Evolutionary conservation across 2,888 invertebrate genomes (phyloP), one percentile per base, ranked within the genome.

Genomic region (Xestia c-nigrum): DNA sequence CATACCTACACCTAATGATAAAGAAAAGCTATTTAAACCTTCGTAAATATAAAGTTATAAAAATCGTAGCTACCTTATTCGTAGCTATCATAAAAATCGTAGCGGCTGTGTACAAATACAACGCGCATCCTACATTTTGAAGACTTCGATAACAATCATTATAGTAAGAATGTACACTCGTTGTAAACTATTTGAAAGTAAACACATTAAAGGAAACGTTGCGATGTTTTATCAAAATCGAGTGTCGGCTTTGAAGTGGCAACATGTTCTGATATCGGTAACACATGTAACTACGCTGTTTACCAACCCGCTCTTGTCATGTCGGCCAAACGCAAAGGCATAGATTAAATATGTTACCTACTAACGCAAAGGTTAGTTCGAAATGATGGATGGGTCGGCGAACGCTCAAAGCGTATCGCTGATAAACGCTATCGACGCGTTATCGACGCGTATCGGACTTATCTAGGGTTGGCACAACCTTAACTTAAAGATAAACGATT

Each of bases 311-410:
- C 90, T 91, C 90, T 89, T 90, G 92, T 92, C 92, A 91, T 89
- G 93, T 91, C 94, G 95, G 95, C 93, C 93, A 90, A 93, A 92
- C 91, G 94, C 92, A 96, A 96, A 96, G 96, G 95, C 85, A 90
- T 90, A 91, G 92, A 92, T 92, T 90, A 91, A 88, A 89, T 84
- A 89, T 88, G 86, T 89, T 90, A 90, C 90, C 90, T 90, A 90
- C 90, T 86, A 89, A 89, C 90, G 91, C 84, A 89, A 90, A 91
- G 90, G 90, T 88, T 91, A 86, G 90, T 88, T 86, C 84, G 89
- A 87, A 90, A 92, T 96, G 96, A 96, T 96, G 94, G 96, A 96
- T 96, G 94, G 93, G 95, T 92, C 96, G 96, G 96, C 95, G 93
- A 89, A 90, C 91, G 90, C 93, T 95, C 96, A 96, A 96, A 96